phyloP scores from a whole-genome alignment of 1,140 invertebrate species.

The Drosophila kepulauana region DNA sequence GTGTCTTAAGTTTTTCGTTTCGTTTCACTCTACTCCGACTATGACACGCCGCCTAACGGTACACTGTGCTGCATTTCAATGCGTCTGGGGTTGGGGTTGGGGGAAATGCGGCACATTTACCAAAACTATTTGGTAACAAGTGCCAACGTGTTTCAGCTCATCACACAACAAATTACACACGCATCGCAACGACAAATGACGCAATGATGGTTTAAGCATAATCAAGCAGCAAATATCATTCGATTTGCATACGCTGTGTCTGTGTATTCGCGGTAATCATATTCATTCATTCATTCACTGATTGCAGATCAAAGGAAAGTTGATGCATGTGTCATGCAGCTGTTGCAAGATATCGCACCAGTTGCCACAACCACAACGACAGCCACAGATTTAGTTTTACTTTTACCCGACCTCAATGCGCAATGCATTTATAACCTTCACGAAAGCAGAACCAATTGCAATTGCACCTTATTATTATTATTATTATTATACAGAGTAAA shows the following conservation, averaged over 20 bases:
- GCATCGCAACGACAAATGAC: constrained; percentile 41
- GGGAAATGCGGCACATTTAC: constrained; percentile 21
- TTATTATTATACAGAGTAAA: too few relatives aligned
- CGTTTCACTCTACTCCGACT: constrained; percentile 50
- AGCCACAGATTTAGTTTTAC: constrained; percentile 34
- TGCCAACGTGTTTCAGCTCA: constrained; percentile 21
- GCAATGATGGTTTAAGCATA: constrained; percentile 27
- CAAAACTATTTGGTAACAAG: constrained; percentile 51
- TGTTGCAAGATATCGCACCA: constrained; percentile 3
- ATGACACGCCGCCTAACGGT: constrained; percentile 38
- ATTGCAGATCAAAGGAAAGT: constrained; percentile 33
- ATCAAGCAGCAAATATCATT: constrained; percentile 11
- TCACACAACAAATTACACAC: constrained; percentile 18
- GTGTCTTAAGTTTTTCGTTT: constrained; percentile 75
- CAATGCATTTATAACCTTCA: constrained; percentile 44
- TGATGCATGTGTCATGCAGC: constrained; percentile 24
- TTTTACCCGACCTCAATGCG: constrained; percentile 77
- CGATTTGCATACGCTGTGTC: constrained; percentile 21
- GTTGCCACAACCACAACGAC: not conserved
- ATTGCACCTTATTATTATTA: not conserved
- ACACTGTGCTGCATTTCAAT: constrained; percentile 65
- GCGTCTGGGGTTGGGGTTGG: not conserved
- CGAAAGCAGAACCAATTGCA: constrained; percentile 79
- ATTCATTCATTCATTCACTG: not conserved
- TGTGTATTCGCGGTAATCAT: not conserved